Evolutionary conservation across 2,888 invertebrate species (phyloP), one percentile per base, ranked within the genome.

Genomic region (Dicyrtomina minuta): DNA sequence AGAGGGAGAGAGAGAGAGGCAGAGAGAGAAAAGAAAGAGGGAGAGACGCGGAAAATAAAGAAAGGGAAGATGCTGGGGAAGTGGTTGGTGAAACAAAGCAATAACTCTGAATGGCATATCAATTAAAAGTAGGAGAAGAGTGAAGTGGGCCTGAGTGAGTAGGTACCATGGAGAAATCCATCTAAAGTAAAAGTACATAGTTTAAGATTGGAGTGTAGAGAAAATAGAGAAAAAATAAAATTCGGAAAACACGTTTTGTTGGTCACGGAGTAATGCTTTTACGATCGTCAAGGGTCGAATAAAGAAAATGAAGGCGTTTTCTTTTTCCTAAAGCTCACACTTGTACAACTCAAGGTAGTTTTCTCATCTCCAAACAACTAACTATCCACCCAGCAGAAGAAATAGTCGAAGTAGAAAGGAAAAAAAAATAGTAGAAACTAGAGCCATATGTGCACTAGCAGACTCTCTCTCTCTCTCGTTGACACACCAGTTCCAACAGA

Each of bases 221-320:
- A 68, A 62, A 58, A 58, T 61, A 58, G 69, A 69, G 64, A 64
- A 55, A 69, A 67, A 70, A 70, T 70, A 73, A 73, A 74, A 75
- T 72, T 75, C 70, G 70, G 70, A 72, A 74, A 75, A 76, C 73
- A 73, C 74, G 74, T 73, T 77, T 75, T 74, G 73, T 76, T 77
- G 89, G 90, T 90, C 89, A 90, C 88, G 90, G 88, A 77, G 88
- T 89, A 90, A 90, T 89, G 90, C 89, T 86, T 90, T 90, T 90
- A 90, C 88, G 89, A 88, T 87, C 87, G 87, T 86, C 90, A 86
- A 83, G 90, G 90, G 90, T 89, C 87, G 89, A 88, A 89, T 90
- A 89, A 90, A 90, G 90, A 89, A 90, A 90, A 90, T 90, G 90
- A 90, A 90, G 74, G 72, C 69, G 66, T 70, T 65, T 70, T 70